phyloP scores from a whole-genome alignment of 2,113 vertebrate genomes.

The Engraulis encrasicolus region DNA sequence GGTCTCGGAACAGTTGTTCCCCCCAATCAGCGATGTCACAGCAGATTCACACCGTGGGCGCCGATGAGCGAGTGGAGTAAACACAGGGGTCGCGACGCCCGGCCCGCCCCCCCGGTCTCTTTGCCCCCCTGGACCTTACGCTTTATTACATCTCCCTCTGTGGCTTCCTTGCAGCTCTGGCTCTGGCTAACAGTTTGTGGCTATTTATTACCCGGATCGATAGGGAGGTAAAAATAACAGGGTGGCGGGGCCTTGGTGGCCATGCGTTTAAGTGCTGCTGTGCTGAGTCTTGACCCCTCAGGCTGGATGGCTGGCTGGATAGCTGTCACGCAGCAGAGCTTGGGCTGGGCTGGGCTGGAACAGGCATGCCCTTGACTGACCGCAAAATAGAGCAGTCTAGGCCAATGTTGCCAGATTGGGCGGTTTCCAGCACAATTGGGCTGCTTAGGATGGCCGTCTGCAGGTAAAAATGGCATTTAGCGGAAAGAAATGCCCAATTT shows the following conservation, averaged over 20 bases:
- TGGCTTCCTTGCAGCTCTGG: not conserved
- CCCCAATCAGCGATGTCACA: conserved; percentile 8
- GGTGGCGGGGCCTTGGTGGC: not conserved
- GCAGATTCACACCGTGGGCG: conserved; percentile 4
- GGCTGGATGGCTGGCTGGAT: not conserved
- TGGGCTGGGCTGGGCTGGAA: not conserved
- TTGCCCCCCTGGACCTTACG: too few species aligned
- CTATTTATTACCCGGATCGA: conserved; percentile 15
- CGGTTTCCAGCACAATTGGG: too few species aligned
- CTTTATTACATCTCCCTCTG: conserved; percentile 6
- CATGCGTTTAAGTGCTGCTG: not conserved
- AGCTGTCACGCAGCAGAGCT: not conserved
- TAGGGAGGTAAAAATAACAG: conserved; percentile 13
- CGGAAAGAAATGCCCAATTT: too few species aligned
- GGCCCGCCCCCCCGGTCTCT: too few species aligned
- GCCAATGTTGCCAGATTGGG: too few species aligned
- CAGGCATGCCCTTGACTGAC: not conserved
- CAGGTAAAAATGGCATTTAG: too few species aligned
- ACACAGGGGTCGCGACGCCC: not conserved
- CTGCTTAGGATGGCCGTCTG: too few species aligned
- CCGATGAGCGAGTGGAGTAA: not conserved
- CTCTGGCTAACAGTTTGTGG: not conserved
- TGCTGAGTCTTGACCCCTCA: conserved; percentile 3
- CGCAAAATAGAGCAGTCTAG: too few species aligned
- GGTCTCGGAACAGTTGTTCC: not conserved